A percentile compares a stretch with the other conserved stretches of the same genome.
Conservation (phyloP, 2,113 vertebrate species). For the Lophochroa leadbeateri region DNA sequence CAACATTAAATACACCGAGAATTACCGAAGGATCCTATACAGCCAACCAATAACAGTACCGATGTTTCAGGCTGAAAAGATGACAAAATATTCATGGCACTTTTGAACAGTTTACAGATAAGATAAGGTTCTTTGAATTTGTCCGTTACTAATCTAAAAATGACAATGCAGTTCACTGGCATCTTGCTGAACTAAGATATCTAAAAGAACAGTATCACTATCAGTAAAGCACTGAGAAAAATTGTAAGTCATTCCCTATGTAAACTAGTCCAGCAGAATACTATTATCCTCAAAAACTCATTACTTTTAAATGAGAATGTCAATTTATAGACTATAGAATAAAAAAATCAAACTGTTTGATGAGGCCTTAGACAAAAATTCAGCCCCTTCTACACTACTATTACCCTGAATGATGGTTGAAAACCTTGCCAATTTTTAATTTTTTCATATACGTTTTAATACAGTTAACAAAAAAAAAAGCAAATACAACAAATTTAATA, state of each 20-base stretch:
- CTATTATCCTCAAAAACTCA: not conserved
- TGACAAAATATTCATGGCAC: not conserved
- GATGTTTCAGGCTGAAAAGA: slow-evolving; percentile 18
- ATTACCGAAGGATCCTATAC: not conserved
- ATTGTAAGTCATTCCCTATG: not conserved
- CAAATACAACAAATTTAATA: slow-evolving; percentile 51
- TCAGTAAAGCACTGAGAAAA: not conserved
- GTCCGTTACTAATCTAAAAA: not conserved
- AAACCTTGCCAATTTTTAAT: not conserved
- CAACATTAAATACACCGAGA: not conserved
- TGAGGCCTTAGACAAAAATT: not conserved
- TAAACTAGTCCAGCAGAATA: not conserved
- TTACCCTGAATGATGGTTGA: not conserved
- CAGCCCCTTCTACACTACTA: not conserved
- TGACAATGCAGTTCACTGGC: not conserved
- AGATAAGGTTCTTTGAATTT: not conserved
- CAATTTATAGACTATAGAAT: not conserved
- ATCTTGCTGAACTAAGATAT: not conserved
- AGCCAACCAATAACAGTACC: not conserved
- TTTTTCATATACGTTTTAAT: slow-evolving; percentile 4
- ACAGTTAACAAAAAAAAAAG: slow-evolving; percentile 11
- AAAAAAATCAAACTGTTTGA: not conserved
- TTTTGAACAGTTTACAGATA: slow-evolving; percentile 18
- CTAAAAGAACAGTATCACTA: not conserved
- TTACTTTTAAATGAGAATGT: not conserved